phyloP scores from a whole-genome alignment of 2,888 invertebrate genomes.

The Rhaphigaster nebulosa region DNA sequence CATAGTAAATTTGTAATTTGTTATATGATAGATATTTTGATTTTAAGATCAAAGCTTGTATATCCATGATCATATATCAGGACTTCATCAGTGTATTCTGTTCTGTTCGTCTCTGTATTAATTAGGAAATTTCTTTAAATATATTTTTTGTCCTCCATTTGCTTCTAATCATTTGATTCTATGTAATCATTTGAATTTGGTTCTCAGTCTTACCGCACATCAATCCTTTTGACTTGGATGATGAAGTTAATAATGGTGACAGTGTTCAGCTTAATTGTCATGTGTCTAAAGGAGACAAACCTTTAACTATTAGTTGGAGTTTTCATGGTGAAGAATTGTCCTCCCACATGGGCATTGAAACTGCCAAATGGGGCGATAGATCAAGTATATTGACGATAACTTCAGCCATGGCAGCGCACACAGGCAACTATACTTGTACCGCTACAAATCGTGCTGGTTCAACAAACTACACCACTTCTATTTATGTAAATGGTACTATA shows the following conservation, averaged over 20 bases:
- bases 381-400: slow-evolving; percentile 76
- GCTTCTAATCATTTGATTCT: not conserved
- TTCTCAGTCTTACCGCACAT: slow-evolving; percentile 77
- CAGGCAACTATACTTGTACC: slow-evolving; percentile 71
- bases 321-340: slow-evolving; percentile 65
- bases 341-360: slow-evolving; percentile 68
- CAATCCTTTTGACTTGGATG: slow-evolving; percentile 72
- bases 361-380: slow-evolving; percentile 77
- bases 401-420: slow-evolving; percentile 75
- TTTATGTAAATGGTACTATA: slow-evolving; percentile 79
- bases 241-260: slow-evolving; percentile 76
- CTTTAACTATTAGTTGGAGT: slow-evolving; percentile 81
- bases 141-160: not conserved
- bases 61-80: not conserved
- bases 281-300: slow-evolving; percentile 78
- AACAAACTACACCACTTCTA: slow-evolving; percentile 77
- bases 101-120: not conserved
- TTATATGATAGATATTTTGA: slow-evolving; percentile 15
- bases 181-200: slow-evolving; percentile 44
- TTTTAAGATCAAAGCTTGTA: slow-evolving; percentile 7
- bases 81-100: not conserved
- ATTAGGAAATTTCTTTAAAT: slow-evolving; percentile 7
- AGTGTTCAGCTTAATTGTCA: slow-evolving; percentile 76
- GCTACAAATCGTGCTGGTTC: slow-evolving; percentile 75
- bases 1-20: slow-evolving; percentile 5